These are phyloP conservation scores for Copidosoma floridanum DNA, from an alignment of 1,140 invertebrate genomes.

Conservation along the genomic window DNA sequence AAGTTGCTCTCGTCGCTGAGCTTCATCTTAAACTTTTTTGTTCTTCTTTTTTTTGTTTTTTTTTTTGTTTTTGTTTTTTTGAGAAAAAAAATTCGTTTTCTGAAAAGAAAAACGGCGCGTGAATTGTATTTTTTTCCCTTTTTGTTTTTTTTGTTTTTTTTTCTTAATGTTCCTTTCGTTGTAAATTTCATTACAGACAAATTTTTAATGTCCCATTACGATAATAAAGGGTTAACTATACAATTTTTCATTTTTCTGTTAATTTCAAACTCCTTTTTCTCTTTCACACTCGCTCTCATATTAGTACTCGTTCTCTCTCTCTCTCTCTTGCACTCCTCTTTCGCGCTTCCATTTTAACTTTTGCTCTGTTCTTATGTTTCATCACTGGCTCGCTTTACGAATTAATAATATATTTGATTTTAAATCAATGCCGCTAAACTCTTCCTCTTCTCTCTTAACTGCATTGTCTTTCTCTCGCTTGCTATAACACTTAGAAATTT, in stretches of 20 bases:
- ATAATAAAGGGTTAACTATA: slow-evolving; percentile 53
- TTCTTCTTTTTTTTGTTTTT: no score
- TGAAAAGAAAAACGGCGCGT: slow-evolving; percentile 44
- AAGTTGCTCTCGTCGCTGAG: slow-evolving; percentile 39
- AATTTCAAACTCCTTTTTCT: neutral
- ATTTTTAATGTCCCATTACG: slow-evolving; percentile 40
- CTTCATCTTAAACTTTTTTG: no score
- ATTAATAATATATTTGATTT: slow-evolving; percentile 46
- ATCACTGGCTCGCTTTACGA: slow-evolving; percentile 25
- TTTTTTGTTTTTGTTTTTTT: no score
- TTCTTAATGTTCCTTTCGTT: no score
- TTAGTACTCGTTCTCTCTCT: slow-evolving; percentile 5
- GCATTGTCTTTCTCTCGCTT: slow-evolving; percentile 26
- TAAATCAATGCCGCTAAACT: slow-evolving; percentile 47
- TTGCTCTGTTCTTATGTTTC: neutral
- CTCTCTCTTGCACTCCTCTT: neutral
- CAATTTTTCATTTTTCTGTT: slow-evolving; percentile 49
- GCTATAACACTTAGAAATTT: slow-evolving; percentile 43
- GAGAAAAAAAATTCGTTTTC: slow-evolving; percentile 37
- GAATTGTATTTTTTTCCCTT: no score
- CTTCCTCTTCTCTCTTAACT: slow-evolving; percentile 14
- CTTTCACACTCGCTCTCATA: neutral
- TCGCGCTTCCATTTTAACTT: slow-evolving; percentile 6
- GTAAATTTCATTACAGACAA: slow-evolving; percentile 53
- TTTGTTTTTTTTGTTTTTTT: no score